Percentiles rank a stretch among this genome's conserved stretches.
Conservation (phyloP, 2,113 vertebrate genomes). For the Geococcyx californianus region DNA sequence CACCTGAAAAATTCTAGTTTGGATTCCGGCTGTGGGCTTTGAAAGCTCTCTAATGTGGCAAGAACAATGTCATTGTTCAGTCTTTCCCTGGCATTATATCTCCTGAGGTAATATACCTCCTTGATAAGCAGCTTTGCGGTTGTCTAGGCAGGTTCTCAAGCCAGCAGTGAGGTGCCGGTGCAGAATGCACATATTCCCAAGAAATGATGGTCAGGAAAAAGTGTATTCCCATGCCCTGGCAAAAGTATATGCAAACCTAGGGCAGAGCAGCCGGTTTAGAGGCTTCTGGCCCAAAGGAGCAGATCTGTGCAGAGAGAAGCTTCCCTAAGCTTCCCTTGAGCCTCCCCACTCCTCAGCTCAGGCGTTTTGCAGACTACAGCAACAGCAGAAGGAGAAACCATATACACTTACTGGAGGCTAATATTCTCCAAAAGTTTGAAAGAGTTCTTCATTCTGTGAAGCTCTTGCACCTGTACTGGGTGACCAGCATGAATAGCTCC, state of each 20-base stretch:
- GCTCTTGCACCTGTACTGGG: constrained; percentile 57
- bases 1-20: not conserved
- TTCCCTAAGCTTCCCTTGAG: not conserved
- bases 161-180: not conserved
- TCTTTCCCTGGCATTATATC: not conserved
- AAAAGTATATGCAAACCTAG: not conserved
- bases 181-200: not conserved
- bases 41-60: not conserved
- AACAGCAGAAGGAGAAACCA: not conserved
- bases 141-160: not conserved
- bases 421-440: constrained; percentile 81
- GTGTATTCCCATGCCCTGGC: not conserved
- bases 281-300: not conserved
- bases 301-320: not conserved
- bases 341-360: not conserved
- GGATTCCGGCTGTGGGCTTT: not conserved
- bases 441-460: constrained; percentile 67
- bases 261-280: not conserved
- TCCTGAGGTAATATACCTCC: not conserved
- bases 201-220: not conserved
- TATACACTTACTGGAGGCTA: constrained; percentile 83
- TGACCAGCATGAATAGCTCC: constrained; percentile 80
- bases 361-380: not conserved
- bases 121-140: not conserved
- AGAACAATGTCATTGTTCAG: accelerated